These are phyloP conservation scores for Melanostoma scalare DNA, from an alignment of 2,888 invertebrate genomes.

Conservation along the genomic window DNA sequence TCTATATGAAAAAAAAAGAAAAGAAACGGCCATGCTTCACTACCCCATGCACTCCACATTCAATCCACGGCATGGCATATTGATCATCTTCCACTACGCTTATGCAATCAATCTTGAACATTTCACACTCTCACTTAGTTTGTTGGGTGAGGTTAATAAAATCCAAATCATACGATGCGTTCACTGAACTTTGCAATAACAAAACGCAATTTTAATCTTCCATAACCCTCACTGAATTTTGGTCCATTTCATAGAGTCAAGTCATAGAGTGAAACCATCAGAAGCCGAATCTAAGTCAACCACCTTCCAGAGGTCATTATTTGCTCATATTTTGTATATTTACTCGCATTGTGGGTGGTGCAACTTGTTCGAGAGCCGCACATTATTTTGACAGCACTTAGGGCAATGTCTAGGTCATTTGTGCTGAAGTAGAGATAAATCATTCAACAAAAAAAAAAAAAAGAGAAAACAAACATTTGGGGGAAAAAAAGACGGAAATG, in stretches of 20 bases:
- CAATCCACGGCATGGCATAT: too few relatives aligned
- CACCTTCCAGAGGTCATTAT: slow-evolving; percentile 53
- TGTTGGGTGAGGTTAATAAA: slow-evolving; percentile 16
- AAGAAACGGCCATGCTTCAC: too few relatives aligned
- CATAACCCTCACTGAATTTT: neutral
- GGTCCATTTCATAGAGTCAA: slow-evolving; percentile 23
- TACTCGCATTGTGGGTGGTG: neutral
- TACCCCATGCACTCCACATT: too few relatives aligned
- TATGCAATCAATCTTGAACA: slow-evolving; percentile 5
- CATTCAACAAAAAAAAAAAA: slow-evolving; percentile 17
- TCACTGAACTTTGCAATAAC: slow-evolving; percentile 53
- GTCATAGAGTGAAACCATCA: slow-evolving; percentile 14
- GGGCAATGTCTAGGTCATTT: slow-evolving; percentile 55
- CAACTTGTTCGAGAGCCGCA: slow-evolving; percentile 5
- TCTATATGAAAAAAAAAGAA: too few relatives aligned
- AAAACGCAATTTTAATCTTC: slow-evolving; percentile 33
- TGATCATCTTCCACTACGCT: neutral
- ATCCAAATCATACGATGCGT: slow-evolving; percentile 9
- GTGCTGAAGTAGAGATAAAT: slow-evolving; percentile 5
- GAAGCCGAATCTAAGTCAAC: slow-evolving; percentile 47
- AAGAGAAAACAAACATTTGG: slow-evolving; percentile 15
- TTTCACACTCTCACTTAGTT: slow-evolving; percentile 8
- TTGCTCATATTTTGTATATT: slow-evolving; percentile 4
- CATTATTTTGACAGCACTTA: slow-evolving; percentile 44
- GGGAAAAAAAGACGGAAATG: slow-evolving; percentile 23